Percentiles rank a stretch among this genome's conserved stretches.
These are phyloP conservation scores for Trachymyrmex septentrionalis DNA, from an alignment of 1,140 invertebrate species.

Conservation along the genomic window DNA sequence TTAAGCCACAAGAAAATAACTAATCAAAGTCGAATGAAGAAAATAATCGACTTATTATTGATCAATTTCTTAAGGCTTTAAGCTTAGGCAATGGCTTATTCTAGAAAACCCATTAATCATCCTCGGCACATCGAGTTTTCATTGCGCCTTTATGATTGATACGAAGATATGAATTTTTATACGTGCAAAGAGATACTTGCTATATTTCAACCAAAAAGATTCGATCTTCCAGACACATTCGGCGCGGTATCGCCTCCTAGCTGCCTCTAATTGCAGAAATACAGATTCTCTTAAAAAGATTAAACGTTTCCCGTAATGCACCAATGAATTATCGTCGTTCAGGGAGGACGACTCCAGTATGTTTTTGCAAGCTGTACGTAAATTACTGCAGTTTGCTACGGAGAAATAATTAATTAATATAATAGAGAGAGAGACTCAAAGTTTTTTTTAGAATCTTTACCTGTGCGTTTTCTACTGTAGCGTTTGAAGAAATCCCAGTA, in stretches of 20 bases:
- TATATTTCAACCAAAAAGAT: constrained; percentile 57
- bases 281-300: constrained; percentile 58
- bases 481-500: constrained; percentile 76
- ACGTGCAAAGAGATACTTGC: constrained; percentile 39
- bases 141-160: neutral
- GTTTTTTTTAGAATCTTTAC: constrained; percentile 16
- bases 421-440: constrained; percentile 12
- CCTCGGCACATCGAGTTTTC: neutral
- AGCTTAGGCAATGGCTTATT: too few species aligned
- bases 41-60: too few species aligned
- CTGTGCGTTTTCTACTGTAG: constrained; percentile 27
- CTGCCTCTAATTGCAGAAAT: constrained; percentile 51
- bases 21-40: too few species aligned
- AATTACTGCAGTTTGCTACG: neutral
- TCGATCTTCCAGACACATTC: constrained; percentile 61
- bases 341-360: constrained; percentile 13
- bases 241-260: constrained; percentile 39
- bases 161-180: neutral
- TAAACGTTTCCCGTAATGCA: constrained; percentile 57
- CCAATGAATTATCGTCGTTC: neutral
- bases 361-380: constrained; percentile 5
- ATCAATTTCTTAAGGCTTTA: too few species aligned
- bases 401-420: constrained; percentile 1
- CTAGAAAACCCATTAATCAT: too few species aligned
- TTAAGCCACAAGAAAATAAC: too few species aligned